phyloP scores from a whole-genome alignment of 2,888 invertebrate species.

The Atethmia centrago region DNA sequence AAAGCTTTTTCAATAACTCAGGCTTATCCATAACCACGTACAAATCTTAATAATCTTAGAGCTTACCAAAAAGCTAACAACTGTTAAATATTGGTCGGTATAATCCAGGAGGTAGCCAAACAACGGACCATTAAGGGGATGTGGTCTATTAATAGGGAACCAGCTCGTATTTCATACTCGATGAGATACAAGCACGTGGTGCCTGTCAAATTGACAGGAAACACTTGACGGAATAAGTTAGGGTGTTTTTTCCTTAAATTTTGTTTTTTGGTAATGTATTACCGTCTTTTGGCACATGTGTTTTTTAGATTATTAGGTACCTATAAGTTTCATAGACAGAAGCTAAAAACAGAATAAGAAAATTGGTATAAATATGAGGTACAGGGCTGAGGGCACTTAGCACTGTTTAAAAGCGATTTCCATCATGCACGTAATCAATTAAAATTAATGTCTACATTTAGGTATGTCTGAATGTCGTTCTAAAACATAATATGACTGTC shows the following conservation, averaged over 20 bases:
- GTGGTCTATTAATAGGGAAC: conserved; percentile 67
- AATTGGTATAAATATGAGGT: neutral
- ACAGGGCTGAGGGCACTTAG: neutral
- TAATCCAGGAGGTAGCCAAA: conserved; percentile 74
- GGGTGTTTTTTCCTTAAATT: conserved; percentile 25
- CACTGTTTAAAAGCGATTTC: neutral
- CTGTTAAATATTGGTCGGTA: conserved; percentile 67
- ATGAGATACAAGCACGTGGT: conserved; percentile 80
- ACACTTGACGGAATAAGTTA: conserved; percentile 25
- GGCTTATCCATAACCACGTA: conserved; percentile 33
- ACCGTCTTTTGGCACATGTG: neutral
- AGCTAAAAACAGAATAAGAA: neutral
- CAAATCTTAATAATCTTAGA: conserved; percentile 36
- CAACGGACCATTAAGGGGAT: conserved; percentile 85
- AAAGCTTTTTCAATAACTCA: conserved; percentile 42
- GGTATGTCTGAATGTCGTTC: too few species aligned
- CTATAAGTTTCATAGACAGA: neutral
- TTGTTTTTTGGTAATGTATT: neutral
- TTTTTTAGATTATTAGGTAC: neutral
- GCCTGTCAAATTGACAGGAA: conserved; percentile 61
- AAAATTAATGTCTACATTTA: too few species aligned
- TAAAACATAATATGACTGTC: too few species aligned
- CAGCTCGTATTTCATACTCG: conserved; percentile 56
- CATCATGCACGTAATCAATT: too few species aligned
- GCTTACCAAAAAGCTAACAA: conserved; percentile 58